phyloP scores from a whole-genome alignment of 2,888 invertebrate species.

The Thecophora atra region DNA sequence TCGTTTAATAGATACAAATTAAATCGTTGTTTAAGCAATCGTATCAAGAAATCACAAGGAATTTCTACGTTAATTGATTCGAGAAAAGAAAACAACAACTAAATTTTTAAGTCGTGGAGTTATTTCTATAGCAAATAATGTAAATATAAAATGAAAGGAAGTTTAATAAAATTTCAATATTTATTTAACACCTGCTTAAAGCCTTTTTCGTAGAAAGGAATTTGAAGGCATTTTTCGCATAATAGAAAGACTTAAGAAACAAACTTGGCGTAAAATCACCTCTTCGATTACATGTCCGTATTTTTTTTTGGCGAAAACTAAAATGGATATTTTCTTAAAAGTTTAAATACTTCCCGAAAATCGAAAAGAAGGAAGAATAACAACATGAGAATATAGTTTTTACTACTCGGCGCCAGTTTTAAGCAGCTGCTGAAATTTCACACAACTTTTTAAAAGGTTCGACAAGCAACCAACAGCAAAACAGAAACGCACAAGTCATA shows the following conservation, averaged over 20 bases:
- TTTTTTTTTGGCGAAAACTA: not conserved
- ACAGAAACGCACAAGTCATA: conserved; percentile 2
- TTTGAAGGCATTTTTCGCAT: not conserved
- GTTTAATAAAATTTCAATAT: not conserved
- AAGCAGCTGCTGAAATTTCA: conserved; percentile 5
- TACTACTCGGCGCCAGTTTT: conserved; percentile 5
- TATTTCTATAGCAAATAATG: not conserved
- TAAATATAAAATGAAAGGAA: not conserved
- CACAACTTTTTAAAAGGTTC: not conserved
- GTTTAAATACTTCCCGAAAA: not conserved
- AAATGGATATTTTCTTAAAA: not conserved
- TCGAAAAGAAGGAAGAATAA: not conserved
- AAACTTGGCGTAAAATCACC: not conserved
- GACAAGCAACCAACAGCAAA: not conserved
- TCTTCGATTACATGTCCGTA: not conserved
- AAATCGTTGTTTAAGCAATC: not conserved
- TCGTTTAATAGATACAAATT: not conserved
- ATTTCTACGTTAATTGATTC: too few relatives aligned
- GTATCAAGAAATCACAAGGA: not conserved
- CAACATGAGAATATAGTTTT: not conserved
- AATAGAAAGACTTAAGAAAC: not conserved
- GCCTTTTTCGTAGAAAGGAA: not conserved
- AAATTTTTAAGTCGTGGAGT: not conserved
- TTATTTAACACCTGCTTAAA: not conserved
- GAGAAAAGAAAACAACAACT: not conserved